Evolutionary conservation across 1,140 invertebrate genomes (phyloP), one percentile per base, ranked within the genome.

Genomic region (Thaumatotibia leucotreta): DNA sequence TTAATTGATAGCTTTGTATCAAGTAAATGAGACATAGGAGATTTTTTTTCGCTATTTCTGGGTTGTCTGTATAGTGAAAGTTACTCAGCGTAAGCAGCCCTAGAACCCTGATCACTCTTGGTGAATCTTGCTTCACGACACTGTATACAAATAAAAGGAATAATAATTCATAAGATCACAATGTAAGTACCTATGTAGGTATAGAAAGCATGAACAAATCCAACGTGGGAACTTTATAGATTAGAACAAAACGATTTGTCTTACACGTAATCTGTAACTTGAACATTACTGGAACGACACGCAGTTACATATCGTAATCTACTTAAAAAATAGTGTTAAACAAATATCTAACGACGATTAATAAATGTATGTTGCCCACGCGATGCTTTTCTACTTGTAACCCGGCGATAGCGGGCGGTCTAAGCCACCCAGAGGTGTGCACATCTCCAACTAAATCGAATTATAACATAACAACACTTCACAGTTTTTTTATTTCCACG

Each of bases 401-500:
- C 83, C 75, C 77, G 72, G 67, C 74, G 80, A 75, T 86, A 79
- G 86, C 83, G 82, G 86, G 86, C 74, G 83, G 73, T 77, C 83
- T 70, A 70, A 74, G 80, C 79, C 86, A 89, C 83, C 86, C 86
- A 87, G 74, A 86, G 84, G 82, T 87, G 84, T 89, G 82, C 83
- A 87, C 80, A 84, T 79, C 76, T 80, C 70, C 62, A 71, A 82
- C 80, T 71, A 86, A 85, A 86, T 83, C 82, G 75, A 86, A 84
- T 84, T 82, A 84, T 75, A 80, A 73, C 72, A 72, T 54, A 49
- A 76, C 69, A 69, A 65, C 66, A 32, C n/a, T 68, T 66, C 23
- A 63, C 32, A 17, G 32, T 65, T 64, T 20, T 39, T n/a, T 20
- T 58, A 22, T 49, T 35, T 14, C 23, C 9, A 61, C 3, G 14